Conservation (phyloP, 2,113 vertebrate genomes). For the Cathartes aura region DNA sequence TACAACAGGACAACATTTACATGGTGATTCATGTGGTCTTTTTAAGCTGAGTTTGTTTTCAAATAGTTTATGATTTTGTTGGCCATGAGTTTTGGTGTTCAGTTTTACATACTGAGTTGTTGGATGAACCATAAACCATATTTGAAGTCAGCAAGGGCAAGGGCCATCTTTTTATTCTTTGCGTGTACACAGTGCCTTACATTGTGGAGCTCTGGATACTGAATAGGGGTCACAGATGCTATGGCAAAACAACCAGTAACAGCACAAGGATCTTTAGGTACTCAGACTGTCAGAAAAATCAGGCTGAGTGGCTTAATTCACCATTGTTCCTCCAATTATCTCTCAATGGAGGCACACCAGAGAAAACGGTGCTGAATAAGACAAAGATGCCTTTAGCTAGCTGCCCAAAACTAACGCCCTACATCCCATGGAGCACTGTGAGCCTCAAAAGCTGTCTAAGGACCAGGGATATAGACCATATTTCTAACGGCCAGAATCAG, state of each 20-base stretch:
- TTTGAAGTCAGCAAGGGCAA: neutral
- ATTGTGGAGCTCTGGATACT: neutral
- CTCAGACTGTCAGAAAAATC: conserved; percentile 22
- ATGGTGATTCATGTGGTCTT: neutral
- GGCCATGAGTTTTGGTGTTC: neutral
- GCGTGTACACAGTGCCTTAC: neutral
- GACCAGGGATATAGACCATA: neutral
- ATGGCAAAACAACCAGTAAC: neutral
- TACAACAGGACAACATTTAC: neutral
- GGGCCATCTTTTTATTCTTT: neutral
- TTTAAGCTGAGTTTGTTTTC: neutral
- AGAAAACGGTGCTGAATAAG: neutral
- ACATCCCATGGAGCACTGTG: neutral
- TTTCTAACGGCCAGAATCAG: neutral
- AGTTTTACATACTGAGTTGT: neutral
- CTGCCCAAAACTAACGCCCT: neutral
- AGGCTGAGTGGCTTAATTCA: neutral
- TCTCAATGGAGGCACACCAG: neutral
- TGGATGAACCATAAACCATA: neutral
- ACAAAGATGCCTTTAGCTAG: neutral
- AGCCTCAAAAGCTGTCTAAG: neutral
- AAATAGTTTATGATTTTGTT: neutral
- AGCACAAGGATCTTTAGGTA: conserved; percentile 2
- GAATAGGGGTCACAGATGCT: conserved; percentile 18
- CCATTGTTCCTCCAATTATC: conserved; percentile 21